These are phyloP conservation scores for Euphonia xanthogaster DNA, from an alignment of 2,797 vertebrate species.

Conservation along the genomic window DNA sequence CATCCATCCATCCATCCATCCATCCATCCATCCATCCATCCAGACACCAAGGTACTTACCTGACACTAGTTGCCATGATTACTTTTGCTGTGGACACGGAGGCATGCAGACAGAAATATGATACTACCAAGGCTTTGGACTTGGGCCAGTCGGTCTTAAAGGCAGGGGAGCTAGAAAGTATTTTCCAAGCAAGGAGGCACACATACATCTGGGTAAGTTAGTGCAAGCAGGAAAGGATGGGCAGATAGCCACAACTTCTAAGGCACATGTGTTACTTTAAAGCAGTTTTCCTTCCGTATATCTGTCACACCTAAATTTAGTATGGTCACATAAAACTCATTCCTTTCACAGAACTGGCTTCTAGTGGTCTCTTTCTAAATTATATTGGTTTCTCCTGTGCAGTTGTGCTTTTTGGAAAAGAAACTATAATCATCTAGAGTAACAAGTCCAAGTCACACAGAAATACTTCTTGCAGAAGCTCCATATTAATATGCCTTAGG, in stretches of 20 bases:
- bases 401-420: not conserved
- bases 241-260: conserved; percentile 34
- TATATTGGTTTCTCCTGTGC: not conserved
- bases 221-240: not conserved
- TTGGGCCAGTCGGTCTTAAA: conserved; percentile 1
- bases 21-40: not conserved
- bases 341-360: conserved; percentile 17
- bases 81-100: conserved; percentile 35
- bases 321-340: conserved; percentile 8
- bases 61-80: not conserved
- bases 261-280: conserved; percentile 29
- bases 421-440: not conserved
- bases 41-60: conserved; percentile 1
- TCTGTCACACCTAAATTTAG: conserved; percentile 18
- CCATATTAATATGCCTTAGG: not conserved
- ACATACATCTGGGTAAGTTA: conserved; percentile 41
- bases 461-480: not conserved
- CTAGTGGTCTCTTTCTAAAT: not conserved
- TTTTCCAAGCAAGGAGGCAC: conserved; percentile 13
- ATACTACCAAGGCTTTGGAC: not conserved
- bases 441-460: not conserved
- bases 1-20: not conserved
- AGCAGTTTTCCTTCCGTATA: conserved; percentile 15
- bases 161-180: conserved; percentile 2
- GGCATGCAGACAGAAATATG: conserved; percentile 43